Conservation (phyloP, 2,888 invertebrate genomes). For the Amphipyra tragopoginis region DNA sequence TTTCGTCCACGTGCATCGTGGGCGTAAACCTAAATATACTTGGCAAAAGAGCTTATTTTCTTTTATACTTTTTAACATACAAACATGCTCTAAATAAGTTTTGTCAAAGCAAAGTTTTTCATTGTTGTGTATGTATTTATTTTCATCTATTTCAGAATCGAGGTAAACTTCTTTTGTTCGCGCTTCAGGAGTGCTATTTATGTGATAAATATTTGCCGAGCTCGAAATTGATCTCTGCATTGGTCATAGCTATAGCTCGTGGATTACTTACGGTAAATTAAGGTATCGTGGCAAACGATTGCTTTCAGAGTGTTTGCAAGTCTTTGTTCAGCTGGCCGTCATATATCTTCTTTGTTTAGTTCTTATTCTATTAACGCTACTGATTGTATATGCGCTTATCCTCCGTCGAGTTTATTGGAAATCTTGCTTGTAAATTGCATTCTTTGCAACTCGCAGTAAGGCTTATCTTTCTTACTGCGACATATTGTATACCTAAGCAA, state of each 20-base stretch:
- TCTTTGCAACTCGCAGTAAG: too few species aligned
- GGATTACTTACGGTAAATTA: neutral
- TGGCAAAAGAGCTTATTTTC: too few species aligned
- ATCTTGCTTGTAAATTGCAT: too few species aligned
- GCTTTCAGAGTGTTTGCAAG: constrained; percentile 16
- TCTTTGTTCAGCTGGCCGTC: constrained; percentile 44
- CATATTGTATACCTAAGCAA: too few species aligned
- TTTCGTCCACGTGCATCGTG: too few species aligned
- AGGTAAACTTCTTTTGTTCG: constrained; percentile 3
- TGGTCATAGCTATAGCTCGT: too few species aligned
- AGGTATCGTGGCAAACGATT: constrained; percentile 29
- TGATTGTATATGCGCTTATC: constrained; percentile 28
- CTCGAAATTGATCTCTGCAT: constrained; percentile 21
- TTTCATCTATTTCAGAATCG: constrained; percentile 10
- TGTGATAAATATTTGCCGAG: constrained; percentile 39
- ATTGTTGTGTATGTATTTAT: constrained; percentile 1
- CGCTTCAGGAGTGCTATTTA: constrained; percentile 24
- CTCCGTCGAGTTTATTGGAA: constrained; percentile 15
- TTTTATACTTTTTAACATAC: neutral
- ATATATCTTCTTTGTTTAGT: constrained; percentile 39
- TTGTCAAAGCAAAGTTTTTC: constrained; percentile 1
- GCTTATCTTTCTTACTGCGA: too few species aligned
- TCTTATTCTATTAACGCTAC: constrained; percentile 35
- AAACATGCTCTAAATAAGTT: neutral
- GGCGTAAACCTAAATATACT: too few species aligned